A percentile compares a stretch with the other conserved stretches of the same genome.
Evolutionary conservation across 2,797 vertebrate genomes (phyloP).

Genomic region (Florisuga fusca): DNA sequence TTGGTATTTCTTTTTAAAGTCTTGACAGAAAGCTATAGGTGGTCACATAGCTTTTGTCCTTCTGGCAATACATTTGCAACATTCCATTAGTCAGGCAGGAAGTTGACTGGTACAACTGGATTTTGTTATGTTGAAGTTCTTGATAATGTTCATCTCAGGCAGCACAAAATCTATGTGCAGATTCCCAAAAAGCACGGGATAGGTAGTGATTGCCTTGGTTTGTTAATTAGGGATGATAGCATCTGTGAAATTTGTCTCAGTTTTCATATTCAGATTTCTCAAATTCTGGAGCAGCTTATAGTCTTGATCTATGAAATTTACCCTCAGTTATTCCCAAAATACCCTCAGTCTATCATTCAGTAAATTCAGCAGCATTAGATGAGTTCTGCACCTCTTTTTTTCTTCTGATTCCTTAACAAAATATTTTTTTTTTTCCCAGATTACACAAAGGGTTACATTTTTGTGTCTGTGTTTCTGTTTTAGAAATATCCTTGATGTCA

Average conservation of each 20-base stretch:
- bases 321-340: too few species aligned
- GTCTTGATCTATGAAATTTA: not conserved
- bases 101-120: not conserved
- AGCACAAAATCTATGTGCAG: not conserved
- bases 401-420: not conserved
- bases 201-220: not conserved
- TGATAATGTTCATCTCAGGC: not conserved
- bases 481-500: not conserved
- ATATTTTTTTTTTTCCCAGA: not conserved
- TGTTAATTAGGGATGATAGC: not conserved
- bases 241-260: not conserved
- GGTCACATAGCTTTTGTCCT: constrained; percentile 35
- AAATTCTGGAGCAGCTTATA: not conserved
- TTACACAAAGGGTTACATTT: not conserved
- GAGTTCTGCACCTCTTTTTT: not conserved
- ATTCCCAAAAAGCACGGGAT: not conserved
- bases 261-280: not conserved
- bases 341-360: not conserved
- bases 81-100: not conserved
- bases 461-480: not conserved
- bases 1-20: constrained; percentile 64
- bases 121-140: not conserved
- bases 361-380: not conserved
- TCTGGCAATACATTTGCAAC: not conserved
- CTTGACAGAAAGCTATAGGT: constrained; percentile 67